Percentiles rank a stretch among this genome's conserved stretches.
Evolutionary conservation across 2,888 invertebrate species (phyloP).

Genomic region (Drosophila subquinaria): DNA sequence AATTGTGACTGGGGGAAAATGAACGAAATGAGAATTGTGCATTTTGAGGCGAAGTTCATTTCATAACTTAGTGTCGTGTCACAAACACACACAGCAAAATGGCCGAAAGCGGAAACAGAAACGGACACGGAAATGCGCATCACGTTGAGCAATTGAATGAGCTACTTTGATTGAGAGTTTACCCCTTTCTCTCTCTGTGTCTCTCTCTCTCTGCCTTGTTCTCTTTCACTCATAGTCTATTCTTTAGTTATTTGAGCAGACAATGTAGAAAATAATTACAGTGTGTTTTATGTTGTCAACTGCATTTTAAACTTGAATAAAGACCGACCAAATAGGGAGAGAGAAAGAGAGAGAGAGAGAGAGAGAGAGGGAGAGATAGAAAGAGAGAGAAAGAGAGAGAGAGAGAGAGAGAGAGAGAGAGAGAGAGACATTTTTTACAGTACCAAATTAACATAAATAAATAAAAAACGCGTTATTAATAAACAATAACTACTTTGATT

Average conservation of each 20-base stretch:
- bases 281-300: conserved; percentile 37
- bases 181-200: background rate
- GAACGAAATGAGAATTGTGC: conserved; percentile 23
- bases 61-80: conserved; percentile 63
- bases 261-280: conserved; percentile 58
- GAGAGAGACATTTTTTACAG: background rate
- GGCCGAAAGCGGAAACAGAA: conserved; percentile 43
- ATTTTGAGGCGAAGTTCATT: conserved; percentile 38
- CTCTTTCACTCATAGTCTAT: background rate
- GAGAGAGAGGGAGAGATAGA: background rate
- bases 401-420: too few relatives aligned
- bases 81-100: conserved; percentile 35
- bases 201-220: too few relatives aligned
- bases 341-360: background rate
- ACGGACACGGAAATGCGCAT: conserved; percentile 73
- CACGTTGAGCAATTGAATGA: conserved; percentile 40
- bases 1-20: conserved; percentile 42
- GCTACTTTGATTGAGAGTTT: conserved; percentile 42
- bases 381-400: too few relatives aligned
- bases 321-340: background rate
- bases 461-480: too few relatives aligned
- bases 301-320: conserved; percentile 24
- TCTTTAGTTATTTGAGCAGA: conserved; percentile 20
- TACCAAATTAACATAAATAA: too few relatives aligned
- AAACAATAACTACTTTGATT: too few relatives aligned